Base-by-base conservation (phyloP, 2,797 vertebrate genomes). In the Nyctalus aviator region DNA sequence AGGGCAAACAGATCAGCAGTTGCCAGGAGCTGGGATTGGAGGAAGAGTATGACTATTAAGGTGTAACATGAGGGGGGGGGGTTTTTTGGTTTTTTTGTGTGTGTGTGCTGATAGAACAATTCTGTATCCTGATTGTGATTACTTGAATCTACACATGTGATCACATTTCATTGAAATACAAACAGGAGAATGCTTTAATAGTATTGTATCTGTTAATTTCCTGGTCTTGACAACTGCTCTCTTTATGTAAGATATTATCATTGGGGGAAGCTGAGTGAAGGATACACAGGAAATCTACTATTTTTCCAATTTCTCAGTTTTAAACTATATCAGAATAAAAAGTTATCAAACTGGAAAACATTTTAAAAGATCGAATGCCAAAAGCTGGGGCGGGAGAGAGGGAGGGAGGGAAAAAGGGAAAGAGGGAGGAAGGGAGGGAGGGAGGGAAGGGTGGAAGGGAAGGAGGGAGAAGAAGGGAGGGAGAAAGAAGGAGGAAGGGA, bases 301-400 rank as follows among this genome's bases (percentile, higher is more conserved):
- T 76, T 82, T 82, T 81, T 86, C 73, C 62, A 84, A 75, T n/a
- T 81, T 84, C 32, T 17, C 46, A 88, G 23, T 71, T 86, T 82
- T 71, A 77, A 91, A 71, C 62, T 50, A 23, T 87, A 75, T 66
- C 82, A 90, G 88, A 94, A 68, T 68, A 81, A 87, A 84, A 81
- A 76, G 18, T 50, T 48, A 57, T 37, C 66, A 76, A 76, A 84
- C 35, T n/a, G 5, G 77, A 87, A 86, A 78, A 59, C 35, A n/a
- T 35, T 57, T 90, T 73, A 4, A 2, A 73, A 75, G 32, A 68
- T 15, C 5, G 15, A 83, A 87, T 71, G 30, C 57, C 57, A 73
- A 76, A 55, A 94, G 30, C 11, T 20, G 20, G 53, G 82, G 46
- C n/a, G 72, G n/a, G 71, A 46, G 15, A 20, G 3, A 25, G 30